phyloP scores from a whole-genome alignment of 1,140 invertebrate genomes.

The Melanaphis sacchari region DNA sequence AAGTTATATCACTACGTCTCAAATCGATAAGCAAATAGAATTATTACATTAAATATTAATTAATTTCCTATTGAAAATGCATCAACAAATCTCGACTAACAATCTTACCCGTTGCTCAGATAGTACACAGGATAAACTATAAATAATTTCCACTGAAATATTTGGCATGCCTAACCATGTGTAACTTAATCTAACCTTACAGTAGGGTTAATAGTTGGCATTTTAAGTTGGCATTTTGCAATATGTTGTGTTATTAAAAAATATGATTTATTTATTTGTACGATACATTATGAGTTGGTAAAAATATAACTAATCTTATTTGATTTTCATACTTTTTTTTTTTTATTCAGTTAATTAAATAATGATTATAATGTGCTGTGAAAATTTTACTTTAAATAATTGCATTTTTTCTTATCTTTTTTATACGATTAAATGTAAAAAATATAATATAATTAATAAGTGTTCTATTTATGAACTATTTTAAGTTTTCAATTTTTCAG shows the following conservation, averaged over 20 bases:
- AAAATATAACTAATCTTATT: not conserved
- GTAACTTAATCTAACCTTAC: not conserved
- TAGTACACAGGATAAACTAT: not conserved
- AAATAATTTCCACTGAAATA: not conserved
- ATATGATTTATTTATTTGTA: not conserved
- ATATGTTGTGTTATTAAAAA: not conserved
- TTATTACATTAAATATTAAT: not conserved
- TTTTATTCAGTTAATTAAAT: too few species aligned
- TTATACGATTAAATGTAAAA: not conserved
- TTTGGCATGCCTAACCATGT: not conserved
- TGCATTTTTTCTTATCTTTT: not conserved
- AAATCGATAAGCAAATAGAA: not conserved
- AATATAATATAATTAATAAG: not conserved
- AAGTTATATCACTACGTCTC: not conserved
- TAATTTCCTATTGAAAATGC: not conserved
- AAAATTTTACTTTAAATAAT: not conserved
- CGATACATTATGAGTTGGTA: not conserved
- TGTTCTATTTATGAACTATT: not conserved
- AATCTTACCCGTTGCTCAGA: not conserved
- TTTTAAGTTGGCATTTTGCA: not conserved
- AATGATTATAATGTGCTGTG: not conserved
- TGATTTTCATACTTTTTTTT: too few species aligned
- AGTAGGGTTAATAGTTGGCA: not conserved
- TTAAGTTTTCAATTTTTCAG: not conserved
- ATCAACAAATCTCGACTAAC: not conserved